A percentile compares a stretch with the other conserved stretches of the same genome.
phyloP scores from a whole-genome alignment of 2,113 vertebrate genomes.

The Platichthys flesus region DNA sequence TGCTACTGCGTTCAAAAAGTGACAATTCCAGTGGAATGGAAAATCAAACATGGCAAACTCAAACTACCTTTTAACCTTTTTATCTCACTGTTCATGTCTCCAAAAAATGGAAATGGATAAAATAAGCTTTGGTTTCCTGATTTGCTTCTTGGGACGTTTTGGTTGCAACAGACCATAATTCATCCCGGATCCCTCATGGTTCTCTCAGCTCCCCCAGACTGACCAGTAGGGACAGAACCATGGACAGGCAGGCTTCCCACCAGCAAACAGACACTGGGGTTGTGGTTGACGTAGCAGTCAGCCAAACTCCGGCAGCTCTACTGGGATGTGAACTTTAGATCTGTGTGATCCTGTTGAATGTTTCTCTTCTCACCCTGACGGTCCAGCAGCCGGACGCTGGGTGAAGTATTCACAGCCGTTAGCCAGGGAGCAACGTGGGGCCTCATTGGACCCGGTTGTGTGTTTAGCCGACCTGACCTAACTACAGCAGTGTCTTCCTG shows the following conservation, averaged over 20 bases:
- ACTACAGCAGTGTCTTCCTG: slow-evolving; percentile 32
- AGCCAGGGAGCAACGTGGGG: not conserved
- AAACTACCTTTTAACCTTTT: not conserved
- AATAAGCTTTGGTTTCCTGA: too few relatives aligned
- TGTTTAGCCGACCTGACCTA: slow-evolving; percentile 32
- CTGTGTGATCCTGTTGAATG: slow-evolving; percentile 8
- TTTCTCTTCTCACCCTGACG: not conserved
- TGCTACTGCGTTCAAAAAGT: too few relatives aligned
- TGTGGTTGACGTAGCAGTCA: too few relatives aligned
- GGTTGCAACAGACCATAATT: not conserved
- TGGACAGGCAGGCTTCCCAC: not conserved
- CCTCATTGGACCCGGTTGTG: slow-evolving; percentile 16
- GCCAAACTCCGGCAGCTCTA: not conserved
- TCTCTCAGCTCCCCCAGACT: not conserved
- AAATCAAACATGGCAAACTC: too few relatives aligned
- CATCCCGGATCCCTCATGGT: not conserved
- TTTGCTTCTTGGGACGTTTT: not conserved
- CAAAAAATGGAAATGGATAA: too few relatives aligned
- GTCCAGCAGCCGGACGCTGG: slow-evolving; percentile 22
- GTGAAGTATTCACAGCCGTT: slow-evolving; percentile 33
- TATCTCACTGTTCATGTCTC: not conserved
- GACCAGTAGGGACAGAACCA: not conserved
- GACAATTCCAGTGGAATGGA: too few relatives aligned
- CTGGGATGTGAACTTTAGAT: not conserved
- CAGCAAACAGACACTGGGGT: not conserved